phyloP scores from a whole-genome alignment of 2,888 invertebrate species.

The Norana najaformis region DNA sequence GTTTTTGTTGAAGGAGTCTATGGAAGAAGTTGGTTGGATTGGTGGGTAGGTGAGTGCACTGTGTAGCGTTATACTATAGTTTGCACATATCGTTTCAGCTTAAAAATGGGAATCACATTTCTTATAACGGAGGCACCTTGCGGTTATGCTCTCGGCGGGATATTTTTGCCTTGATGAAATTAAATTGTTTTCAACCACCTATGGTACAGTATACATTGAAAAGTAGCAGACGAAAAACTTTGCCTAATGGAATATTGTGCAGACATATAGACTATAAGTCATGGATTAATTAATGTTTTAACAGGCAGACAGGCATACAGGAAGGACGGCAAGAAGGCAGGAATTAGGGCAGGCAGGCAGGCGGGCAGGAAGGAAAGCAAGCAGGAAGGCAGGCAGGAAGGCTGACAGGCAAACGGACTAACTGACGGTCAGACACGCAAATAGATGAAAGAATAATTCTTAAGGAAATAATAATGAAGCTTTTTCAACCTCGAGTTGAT shows the following conservation, averaged over 20 bases:
- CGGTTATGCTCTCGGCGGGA: not conserved
- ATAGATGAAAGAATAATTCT: not conserved
- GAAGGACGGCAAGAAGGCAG: not conserved
- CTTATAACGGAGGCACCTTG: not conserved
- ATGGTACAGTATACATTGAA: too few relatives aligned
- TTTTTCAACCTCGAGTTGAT: not conserved
- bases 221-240: not conserved
- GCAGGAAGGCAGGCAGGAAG: not conserved
- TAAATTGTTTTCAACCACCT: not conserved
- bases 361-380: too few relatives aligned
- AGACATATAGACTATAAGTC: not conserved
- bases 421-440: not conserved
- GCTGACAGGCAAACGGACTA: not conserved
- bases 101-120: too few relatives aligned
- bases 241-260: not conserved
- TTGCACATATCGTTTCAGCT: too few relatives aligned
- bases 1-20: too few relatives aligned
- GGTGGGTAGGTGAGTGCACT: not conserved
- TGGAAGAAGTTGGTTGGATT: not conserved
- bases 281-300: not conserved
- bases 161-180: not conserved
- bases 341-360: too few relatives aligned
- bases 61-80: not conserved
- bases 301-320: not conserved
- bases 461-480: not conserved